phyloP scores from a whole-genome alignment of 23 tunicate genomes.

The Styela clava region DNA sequence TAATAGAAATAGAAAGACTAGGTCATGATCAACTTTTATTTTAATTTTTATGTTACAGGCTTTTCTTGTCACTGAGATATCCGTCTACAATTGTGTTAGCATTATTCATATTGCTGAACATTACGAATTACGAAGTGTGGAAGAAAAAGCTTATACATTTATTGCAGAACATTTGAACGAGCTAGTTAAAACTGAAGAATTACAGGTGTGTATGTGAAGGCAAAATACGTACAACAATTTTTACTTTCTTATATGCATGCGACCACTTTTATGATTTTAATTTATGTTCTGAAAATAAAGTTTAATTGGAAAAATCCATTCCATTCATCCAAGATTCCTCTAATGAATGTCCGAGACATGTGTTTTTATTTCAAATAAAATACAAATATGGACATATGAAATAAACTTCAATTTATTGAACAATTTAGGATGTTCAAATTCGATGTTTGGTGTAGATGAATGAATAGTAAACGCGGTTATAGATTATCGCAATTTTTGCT shows the following conservation, averaged over 20 bases:
- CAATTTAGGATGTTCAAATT: too few species aligned
- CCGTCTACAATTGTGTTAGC: constrained; percentile 98
- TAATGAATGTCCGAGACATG: too few species aligned
- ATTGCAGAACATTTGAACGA: constrained; percentile 99
- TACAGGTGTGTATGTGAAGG: constrained; percentile 48
- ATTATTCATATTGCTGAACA: constrained; percentile 98
- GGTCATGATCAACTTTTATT: too few species aligned
- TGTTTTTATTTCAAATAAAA: too few species aligned
- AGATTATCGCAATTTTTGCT: too few species aligned
- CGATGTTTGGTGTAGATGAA: too few species aligned
- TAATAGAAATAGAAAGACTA: too few species aligned
- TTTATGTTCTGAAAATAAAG: background rate
- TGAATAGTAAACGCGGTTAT: too few species aligned
- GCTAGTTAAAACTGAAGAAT: constrained; percentile 98
- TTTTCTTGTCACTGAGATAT: constrained; percentile 81
- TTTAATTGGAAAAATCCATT: too few species aligned
- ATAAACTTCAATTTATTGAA: too few species aligned
- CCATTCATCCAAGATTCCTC: too few species aligned
- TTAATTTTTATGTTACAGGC: constrained; percentile 48
- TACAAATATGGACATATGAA: too few species aligned
- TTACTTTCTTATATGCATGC: background rate
- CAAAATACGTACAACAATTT: background rate
- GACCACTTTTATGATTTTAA: background rate
- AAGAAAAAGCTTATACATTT: constrained; percentile 91
- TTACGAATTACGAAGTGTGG: constrained; percentile 73